phyloP scores from a whole-genome alignment of 2,113 vertebrate species.

The Tretioscincus oriximinensis region DNA sequence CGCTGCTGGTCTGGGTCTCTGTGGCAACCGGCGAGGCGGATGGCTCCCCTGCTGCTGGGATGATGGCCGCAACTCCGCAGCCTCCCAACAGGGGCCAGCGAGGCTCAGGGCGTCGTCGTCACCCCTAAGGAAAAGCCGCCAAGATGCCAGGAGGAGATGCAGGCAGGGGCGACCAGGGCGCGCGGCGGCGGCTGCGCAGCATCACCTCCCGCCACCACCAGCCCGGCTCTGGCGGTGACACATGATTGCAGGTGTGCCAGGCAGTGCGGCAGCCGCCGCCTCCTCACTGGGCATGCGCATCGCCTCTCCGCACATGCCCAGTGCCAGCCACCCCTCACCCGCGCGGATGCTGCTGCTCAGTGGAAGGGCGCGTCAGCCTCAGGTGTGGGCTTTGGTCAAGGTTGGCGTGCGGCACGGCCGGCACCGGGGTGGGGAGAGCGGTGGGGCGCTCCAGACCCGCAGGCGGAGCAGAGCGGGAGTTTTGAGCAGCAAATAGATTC shows the following conservation, averaged over 20 bases:
- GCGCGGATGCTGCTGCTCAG: neutral
- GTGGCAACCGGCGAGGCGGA: neutral
- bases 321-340: rapidly evolving
- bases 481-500: too few relatives aligned
- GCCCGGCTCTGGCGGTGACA: neutral
- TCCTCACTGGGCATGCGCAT: neutral
- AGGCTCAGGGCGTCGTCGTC: too few relatives aligned
- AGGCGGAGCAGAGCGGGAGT: too few relatives aligned
- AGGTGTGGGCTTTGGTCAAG: too few relatives aligned
- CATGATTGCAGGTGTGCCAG: neutral
- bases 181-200: neutral
- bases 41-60: rapidly evolving
- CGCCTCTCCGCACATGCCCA: neutral
- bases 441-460: too few relatives aligned
- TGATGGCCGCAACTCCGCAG: too few relatives aligned
- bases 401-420: too few relatives aligned
- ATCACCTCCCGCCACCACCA: rapidly evolving
- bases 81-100: too few relatives aligned
- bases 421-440: too few relatives aligned
- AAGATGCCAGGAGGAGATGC: too few relatives aligned
- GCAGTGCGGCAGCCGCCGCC: neutral
- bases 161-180: neutral
- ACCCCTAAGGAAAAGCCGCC: too few relatives aligned
- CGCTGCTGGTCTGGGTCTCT: neutral
- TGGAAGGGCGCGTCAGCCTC: too few relatives aligned